phyloP scores from a whole-genome alignment of 2,888 invertebrate genomes.

The Criorhina ranunculi region DNA sequence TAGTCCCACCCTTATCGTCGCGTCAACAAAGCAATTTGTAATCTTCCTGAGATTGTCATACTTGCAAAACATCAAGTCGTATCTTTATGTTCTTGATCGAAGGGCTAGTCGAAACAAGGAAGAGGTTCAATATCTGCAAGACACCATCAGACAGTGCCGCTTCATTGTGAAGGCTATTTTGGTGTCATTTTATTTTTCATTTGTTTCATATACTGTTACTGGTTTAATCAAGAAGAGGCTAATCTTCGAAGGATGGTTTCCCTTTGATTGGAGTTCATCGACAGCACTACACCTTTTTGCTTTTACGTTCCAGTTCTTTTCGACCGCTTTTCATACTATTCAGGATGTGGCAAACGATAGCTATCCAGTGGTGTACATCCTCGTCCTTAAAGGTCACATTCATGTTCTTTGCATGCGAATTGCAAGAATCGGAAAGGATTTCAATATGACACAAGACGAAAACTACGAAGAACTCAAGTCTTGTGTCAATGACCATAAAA shows the following conservation, averaged over 20 bases:
- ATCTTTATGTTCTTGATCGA: too few species aligned
- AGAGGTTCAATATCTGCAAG: too few species aligned
- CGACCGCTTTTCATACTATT: neutral
- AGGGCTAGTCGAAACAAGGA: too few species aligned
- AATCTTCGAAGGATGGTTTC: constrained; percentile 46
- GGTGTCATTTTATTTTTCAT: too few species aligned
- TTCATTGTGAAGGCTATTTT: too few species aligned
- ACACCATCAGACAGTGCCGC: too few species aligned
- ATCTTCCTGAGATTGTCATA: too few species aligned
- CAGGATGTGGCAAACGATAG: constrained; percentile 32
- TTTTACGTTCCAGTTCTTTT: constrained; percentile 17
- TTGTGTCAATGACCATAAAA: constrained; percentile 45
- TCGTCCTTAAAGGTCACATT: constrained; percentile 27
- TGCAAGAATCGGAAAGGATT: constrained; percentile 33
- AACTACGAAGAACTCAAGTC: constrained; percentile 29
- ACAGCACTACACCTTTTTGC: neutral
- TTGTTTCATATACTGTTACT: too few species aligned
- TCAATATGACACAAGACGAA: neutral
- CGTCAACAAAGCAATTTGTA: too few species aligned
- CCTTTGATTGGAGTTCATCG: constrained; percentile 14
- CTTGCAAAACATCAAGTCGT: too few species aligned
- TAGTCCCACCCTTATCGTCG: too few species aligned
- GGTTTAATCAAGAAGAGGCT: constrained; percentile 8
- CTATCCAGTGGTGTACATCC: constrained; percentile 28
- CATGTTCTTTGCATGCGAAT: constrained; percentile 40